These are phyloP conservation scores for Eulimnadia texana DNA, from an alignment of 1,140 invertebrate species.

Conservation along the genomic window DNA sequence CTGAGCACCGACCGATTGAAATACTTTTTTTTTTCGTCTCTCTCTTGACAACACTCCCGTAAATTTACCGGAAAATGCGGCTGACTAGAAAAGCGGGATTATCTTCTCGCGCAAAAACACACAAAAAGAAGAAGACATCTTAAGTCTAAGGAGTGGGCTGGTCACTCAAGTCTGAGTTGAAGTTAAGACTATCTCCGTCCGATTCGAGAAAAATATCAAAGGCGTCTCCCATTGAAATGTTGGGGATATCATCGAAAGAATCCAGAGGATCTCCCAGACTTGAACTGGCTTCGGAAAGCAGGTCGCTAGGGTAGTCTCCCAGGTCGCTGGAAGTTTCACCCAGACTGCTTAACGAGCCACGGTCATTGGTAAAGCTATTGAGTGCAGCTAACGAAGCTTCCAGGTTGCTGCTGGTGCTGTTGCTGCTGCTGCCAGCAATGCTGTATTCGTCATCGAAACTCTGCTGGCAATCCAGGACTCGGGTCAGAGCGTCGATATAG, in stretches of 20 bases:
- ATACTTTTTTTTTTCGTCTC: neutral
- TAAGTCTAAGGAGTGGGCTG: neutral
- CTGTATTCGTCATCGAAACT: constrained; percentile 7
- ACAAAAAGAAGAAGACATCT: neutral
- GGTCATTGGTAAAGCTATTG: constrained; percentile 13
- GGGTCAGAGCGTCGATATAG: constrained; percentile 54
- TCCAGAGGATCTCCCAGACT: constrained; percentile 23
- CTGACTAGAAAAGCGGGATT: neutral
- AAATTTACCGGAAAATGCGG: neutral
- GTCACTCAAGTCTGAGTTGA: neutral
- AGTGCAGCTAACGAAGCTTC: constrained; percentile 13
- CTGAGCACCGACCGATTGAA: neutral
- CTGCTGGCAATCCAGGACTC: constrained; percentile 29
- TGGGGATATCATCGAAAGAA: constrained; percentile 24
- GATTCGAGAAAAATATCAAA: constrained; percentile 35
- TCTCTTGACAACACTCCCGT: neutral
- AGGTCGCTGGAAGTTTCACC: constrained; percentile 21
- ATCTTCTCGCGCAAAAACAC: no score
- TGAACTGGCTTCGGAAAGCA: constrained; percentile 24
- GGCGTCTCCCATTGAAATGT: constrained; percentile 26
- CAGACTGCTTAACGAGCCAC: constrained; percentile 15
- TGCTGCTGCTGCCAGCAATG: neutral
- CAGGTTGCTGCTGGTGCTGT: constrained; percentile 17
- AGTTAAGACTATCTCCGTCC: constrained; percentile 36
- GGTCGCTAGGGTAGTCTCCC: constrained; percentile 23